Evolutionary conservation across 1,140 invertebrate species (phyloP), one percentile per base, ranked within the genome.

Genomic region (Aplysia californica): DNA sequence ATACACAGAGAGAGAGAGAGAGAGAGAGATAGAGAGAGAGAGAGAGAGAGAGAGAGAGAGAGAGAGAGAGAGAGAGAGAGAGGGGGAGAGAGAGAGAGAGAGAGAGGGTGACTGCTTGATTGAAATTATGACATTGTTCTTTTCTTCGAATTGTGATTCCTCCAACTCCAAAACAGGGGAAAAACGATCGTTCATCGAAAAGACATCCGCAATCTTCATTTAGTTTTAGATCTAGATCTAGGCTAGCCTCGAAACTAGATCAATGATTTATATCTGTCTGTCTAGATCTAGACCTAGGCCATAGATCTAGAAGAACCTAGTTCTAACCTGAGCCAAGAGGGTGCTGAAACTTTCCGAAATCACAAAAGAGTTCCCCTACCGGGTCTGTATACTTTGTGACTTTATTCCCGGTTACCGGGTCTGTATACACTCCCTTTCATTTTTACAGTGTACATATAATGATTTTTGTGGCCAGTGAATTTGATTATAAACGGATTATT

Each of bases 1-100:
- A 59, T 18, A 36, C 26, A 72, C n/a, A 31, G 29, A 71, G 18
- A 71, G 44, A 71, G 41, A 71, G 69, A 71, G 41, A 31, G 44
- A 55, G n/a, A 26, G n/a, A 55, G 41, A 33, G 70, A 33, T 29
- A 72, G 29, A 72, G 36, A 33, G 31, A 29, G 33, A 41, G 0
- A 50, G 39, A 50, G 15, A 41, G 0, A 18, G 41, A 44, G 39
- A 31, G n/a, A 2, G 10, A 36, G 64, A 36, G 29, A 36, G 36
- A 33, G 20, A 56, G 31, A 55, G 29, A 71, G 39, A 4, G 3
- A 31, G 18, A 26, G 50, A 31, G n/a, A 26, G 33, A 33, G 2
- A 65, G 18, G n/a, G 26, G n/a, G 2, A 6, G 67, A 70, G 39
- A 3, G 67, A 26, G 65, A 41, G 35, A 29, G 18, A 66, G 64